Base-by-base conservation (phyloP, 2,113 vertebrate species). In the Saccopteryx bilineata region DNA sequence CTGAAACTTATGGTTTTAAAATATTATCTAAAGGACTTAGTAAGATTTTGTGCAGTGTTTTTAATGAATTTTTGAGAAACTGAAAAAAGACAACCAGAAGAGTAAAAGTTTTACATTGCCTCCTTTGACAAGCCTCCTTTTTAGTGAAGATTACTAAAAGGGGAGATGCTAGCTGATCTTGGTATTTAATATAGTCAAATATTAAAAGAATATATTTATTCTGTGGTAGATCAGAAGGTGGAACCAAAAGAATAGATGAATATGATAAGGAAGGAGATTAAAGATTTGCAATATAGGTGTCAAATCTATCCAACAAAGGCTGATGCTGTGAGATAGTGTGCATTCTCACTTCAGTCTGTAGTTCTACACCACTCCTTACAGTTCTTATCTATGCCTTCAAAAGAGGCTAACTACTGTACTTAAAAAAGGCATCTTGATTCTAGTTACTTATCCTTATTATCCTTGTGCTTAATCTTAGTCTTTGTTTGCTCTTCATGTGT, bases 121-220 rank as follows among this genome's bases (percentile, higher is more conserved):
- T 39, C 39, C 39, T 39, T 39, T 39, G 39, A 39, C 39, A 39
- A 39, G 39, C 39, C 39, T 39, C 39, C 15, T 72, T 88, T 83
- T 91, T 86, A 54, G 31, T 60, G 13, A 84, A 76, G n/a, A 65
- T 52, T n/a, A 85, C 46, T 85, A 48, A 94, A 94, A 94, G 33
- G 26, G 66, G 28, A 95, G 50, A 82, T 86, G 4, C 3, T 65
- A 71, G 17, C 3, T 95, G 52, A 86, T 72, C 11, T 86, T 60
- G 18, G 39, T 61, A 71, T 76, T 82, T 85, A 12, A 94, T 86
- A 86, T 93, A 87, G 17, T 85, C 19, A 10, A 2, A 52, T 52
- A 11, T 48, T 87, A 48, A 28, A 12, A 82, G 11, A 33, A 81
- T 56, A 81, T 50, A 81, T 72, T 52, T 90, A n/a, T 63, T 86